These are phyloP conservation scores for Lomographa bimaculata DNA, from an alignment of 2,888 invertebrate genomes.

Conservation along the genomic window DNA sequence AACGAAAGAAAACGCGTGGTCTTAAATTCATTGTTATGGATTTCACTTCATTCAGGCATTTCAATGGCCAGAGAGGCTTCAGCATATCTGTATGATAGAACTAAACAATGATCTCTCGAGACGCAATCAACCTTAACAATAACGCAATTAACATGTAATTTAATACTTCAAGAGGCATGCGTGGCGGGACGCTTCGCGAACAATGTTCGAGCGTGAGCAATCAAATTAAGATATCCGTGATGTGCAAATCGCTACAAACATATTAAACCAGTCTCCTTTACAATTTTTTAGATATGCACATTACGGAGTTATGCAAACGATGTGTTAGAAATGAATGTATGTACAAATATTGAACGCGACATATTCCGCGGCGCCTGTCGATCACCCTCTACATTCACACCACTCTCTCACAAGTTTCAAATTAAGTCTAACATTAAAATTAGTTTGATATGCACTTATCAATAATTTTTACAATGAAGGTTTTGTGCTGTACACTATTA, in stretches of 20 bases:
- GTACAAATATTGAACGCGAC: slow-evolving; percentile 29
- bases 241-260: slow-evolving; percentile 4
- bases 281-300: slow-evolving; percentile 14
- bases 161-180: slow-evolving; percentile 52
- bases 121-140: slow-evolving; percentile 40
- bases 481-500: slow-evolving; percentile 78
- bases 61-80: slow-evolving; percentile 28
- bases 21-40: slow-evolving; percentile 59
- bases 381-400: slow-evolving; percentile 40
- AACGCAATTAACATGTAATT: slow-evolving; percentile 45
- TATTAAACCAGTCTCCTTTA: slow-evolving; percentile 2
- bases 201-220: slow-evolving; percentile 20
- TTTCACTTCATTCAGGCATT: slow-evolving; percentile 51
- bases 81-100: slow-evolving; percentile 21
- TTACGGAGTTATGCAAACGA: slow-evolving; percentile 13
- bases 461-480: slow-evolving; percentile 76
- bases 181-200: slow-evolving; percentile 47
- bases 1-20: slow-evolving; percentile 48
- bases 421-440: slow-evolving; percentile 75
- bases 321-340: slow-evolving; percentile 24
- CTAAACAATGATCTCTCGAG: slow-evolving; percentile 39
- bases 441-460: slow-evolving; percentile 81
- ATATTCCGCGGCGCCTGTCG: slow-evolving; percentile 36
- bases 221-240: slow-evolving; percentile 9
- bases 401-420: slow-evolving; percentile 57